Conservation (phyloP, 2,113 vertebrate species). For the Echinops telfairi region DNA sequence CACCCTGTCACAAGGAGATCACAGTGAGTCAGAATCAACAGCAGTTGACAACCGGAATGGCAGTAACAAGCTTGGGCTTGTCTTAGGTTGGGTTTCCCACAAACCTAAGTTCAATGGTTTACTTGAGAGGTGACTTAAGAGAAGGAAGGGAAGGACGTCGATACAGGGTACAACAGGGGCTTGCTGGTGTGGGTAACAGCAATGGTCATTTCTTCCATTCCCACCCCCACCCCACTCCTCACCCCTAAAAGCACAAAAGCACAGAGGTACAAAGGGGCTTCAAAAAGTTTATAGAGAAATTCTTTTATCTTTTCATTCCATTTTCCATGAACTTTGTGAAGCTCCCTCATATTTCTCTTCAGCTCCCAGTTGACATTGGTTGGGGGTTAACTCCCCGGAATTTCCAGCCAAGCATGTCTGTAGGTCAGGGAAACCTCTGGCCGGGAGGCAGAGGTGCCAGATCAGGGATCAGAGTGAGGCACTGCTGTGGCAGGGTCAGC, state of each 20-base stretch:
- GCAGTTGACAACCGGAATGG: not conserved
- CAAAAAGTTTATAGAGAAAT: no score
- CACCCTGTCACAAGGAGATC: not conserved
- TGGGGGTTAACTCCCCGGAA: not conserved
- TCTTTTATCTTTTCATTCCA: no score
- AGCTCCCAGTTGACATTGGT: not conserved
- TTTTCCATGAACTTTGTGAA: no score
- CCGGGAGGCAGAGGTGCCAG: not conserved
- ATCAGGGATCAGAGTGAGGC: not conserved
- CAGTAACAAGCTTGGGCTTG: not conserved
- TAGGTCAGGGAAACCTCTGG: conserved; percentile 39
- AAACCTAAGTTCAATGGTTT: not conserved
- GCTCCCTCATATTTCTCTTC: not conserved
- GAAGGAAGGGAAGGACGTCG: conserved; percentile 24
- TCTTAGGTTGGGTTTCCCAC: not conserved
- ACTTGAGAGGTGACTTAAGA: conserved; percentile 22
- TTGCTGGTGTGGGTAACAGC: not conserved
- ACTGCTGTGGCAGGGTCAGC: conserved; percentile 13
- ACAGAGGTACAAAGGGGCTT: no score
- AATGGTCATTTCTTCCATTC: not conserved
- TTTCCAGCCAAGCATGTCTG: conserved; percentile 46
- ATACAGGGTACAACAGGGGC: not conserved
- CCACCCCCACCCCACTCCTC: no score
- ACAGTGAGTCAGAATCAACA: not conserved
- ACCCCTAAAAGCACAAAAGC: not conserved